Conservation (phyloP, 2,797 vertebrate genomes). For the Prunella strophiata region DNA sequence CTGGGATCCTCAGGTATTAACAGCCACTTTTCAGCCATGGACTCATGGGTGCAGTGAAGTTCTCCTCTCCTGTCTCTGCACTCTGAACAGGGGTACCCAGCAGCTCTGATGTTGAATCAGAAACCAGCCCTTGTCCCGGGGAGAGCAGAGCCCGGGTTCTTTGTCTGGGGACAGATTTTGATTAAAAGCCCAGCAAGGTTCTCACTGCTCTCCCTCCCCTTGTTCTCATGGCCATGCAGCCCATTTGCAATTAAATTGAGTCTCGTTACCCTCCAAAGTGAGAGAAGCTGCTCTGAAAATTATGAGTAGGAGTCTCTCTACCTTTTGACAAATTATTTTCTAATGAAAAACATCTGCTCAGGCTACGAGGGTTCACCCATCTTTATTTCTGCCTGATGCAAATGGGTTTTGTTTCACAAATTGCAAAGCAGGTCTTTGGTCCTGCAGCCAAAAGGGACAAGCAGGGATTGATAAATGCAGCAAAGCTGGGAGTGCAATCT, state of each 20-base stretch:
- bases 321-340: constrained; percentile 66
- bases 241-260: constrained; percentile 68
- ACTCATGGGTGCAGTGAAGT: not conserved
- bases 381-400: constrained; percentile 13
- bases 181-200: not conserved
- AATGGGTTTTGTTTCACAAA: constrained; percentile 1
- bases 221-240: not conserved
- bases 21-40: too few relatives aligned
- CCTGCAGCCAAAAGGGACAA: not conserved
- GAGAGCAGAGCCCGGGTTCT: not conserved
- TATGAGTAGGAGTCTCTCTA: constrained; percentile 25
- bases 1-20: not conserved
- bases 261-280: constrained; percentile 56
- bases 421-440: not conserved
- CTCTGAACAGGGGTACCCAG: not conserved
- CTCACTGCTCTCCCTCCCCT: not conserved
- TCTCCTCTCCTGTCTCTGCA: not conserved
- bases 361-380: constrained; percentile 15
- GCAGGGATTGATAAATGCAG: not conserved
- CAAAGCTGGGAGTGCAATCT: not conserved
- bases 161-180: not conserved
- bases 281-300: constrained; percentile 55
- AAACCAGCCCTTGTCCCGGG: not conserved
- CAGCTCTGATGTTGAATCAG: not conserved
- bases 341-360: constrained; percentile 67